Evolutionary conservation across 1,140 invertebrate genomes (phyloP).

Genomic region (Zaprionus taronus): DNA sequence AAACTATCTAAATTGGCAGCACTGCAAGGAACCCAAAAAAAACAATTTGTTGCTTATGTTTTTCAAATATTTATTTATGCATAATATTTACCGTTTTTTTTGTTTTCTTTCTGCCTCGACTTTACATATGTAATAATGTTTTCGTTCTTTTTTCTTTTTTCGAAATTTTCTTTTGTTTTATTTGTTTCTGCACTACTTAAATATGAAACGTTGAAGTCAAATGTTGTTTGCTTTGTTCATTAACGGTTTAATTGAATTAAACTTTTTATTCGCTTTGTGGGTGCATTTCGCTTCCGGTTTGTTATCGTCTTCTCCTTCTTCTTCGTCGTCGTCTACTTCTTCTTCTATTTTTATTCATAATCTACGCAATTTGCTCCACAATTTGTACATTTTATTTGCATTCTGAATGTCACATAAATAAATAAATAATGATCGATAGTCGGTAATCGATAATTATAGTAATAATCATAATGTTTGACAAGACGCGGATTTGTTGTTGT

Average conservation of each 20-base stretch:
- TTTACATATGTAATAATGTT: constrained; percentile 75
- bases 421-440: constrained; percentile 30
- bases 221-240: constrained; percentile 52
- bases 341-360: constrained; percentile 14
- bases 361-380: constrained; percentile 64
- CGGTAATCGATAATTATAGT: constrained; percentile 32
- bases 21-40: background rate
- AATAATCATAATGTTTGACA: constrained; percentile 67
- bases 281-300: constrained; percentile 48
- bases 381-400: constrained; percentile 82
- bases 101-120: constrained; percentile 53
- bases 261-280: constrained; percentile 61
- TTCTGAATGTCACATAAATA: constrained; percentile 57
- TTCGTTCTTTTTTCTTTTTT: constrained; percentile 47
- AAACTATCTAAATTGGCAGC: background rate
- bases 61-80: constrained; percentile 69
- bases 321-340: constrained; percentile 8
- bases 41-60: constrained; percentile 8
- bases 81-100: constrained; percentile 76
- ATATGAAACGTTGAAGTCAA: constrained; percentile 83
- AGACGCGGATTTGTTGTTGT: constrained; percentile 75
- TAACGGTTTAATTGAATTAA: constrained; percentile 80
- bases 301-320: background rate
- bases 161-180: constrained; percentile 38
- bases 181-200: constrained; percentile 81